Base-by-base conservation (phyloP, 2,888 invertebrate genomes). In the Erebia aethiops region DNA sequence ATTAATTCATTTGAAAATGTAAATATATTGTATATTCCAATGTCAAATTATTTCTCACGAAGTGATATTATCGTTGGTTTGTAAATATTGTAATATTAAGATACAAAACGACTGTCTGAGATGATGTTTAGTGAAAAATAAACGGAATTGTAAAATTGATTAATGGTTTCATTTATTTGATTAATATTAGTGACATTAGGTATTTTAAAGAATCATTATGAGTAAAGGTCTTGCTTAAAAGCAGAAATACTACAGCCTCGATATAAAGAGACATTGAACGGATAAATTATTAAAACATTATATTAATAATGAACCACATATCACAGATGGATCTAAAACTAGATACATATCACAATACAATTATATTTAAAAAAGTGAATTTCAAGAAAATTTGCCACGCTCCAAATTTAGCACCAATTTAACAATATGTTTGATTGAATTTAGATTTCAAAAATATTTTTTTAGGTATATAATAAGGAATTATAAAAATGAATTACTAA, bases 241-340 rank as follows among this genome's bases (percentile, higher is more conserved):
- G 43, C 61, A 43, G 18, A 61, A 41, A 61, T 61, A 52, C 62
- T 66, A 70, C 56, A 61, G 68, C 54, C 74, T 68, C 72, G 51
- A 66, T 68, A 71, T 63, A 56, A 64, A 58, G 71, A 71, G 54
- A 74, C 68, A 41, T 46, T 51, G 56, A 56, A 65, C 65, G 11
- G 41, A 62, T 62, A 69, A 54, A 54, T 18, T 54, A 54, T 18
- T 72, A 13, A 26, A 13, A 61, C 49, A 56, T 26, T 65, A 70
- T 60, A 76, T 67, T 64, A 75, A 70, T 76, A 78, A 78, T 78
- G 74, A 79, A 75, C 74, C 77, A 77, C 77, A 79, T 90, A 91
- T 89, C 90, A 90, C 89, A 90, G 90, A 87, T 89, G 83, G 86
- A 82, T 84, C 86, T 89, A 90, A 82, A 78, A 81, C 87, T 89